Conservation (phyloP, 2,888 invertebrate species). For the Bedellia somnulentella region DNA sequence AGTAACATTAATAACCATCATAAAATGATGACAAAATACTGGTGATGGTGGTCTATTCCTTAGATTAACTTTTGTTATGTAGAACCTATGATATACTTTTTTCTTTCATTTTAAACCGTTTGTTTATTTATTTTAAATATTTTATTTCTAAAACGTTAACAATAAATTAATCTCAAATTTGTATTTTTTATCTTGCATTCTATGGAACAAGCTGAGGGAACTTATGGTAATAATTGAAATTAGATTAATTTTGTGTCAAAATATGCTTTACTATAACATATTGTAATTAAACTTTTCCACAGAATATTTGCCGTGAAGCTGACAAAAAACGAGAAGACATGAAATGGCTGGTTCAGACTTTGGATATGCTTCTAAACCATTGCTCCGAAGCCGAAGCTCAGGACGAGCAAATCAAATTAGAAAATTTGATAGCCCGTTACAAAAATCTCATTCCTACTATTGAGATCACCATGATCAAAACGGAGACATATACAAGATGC, state of each 20-base stretch:
- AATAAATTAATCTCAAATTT: not conserved
- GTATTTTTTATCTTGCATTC: slow-evolving; percentile 18
- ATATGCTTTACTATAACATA: not conserved
- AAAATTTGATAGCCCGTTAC: slow-evolving; percentile 82
- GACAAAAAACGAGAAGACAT: slow-evolving; percentile 90
- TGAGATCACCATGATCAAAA: slow-evolving; percentile 90
- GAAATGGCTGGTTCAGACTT: slow-evolving; percentile 91
- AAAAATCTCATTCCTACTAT: slow-evolving; percentile 90
- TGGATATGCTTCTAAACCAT: slow-evolving; percentile 83
- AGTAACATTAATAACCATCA: too few species aligned
- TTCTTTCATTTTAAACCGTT: too few species aligned
- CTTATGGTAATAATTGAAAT: slow-evolving; percentile 36
- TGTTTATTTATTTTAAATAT: not conserved
- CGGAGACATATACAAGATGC: slow-evolving; percentile 89
- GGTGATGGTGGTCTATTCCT: too few species aligned
- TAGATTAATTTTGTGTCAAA: too few species aligned
- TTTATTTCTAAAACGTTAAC: not conserved
- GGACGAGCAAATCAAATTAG: slow-evolving; percentile 79
- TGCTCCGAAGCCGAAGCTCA: slow-evolving; percentile 79
- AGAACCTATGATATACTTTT: too few species aligned
- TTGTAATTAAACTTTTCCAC: slow-evolving; percentile 15
- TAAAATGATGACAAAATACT: too few species aligned
- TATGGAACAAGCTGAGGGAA: slow-evolving; percentile 38
- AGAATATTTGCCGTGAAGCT: slow-evolving; percentile 90
- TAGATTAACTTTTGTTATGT: too few species aligned